phyloP scores from a whole-genome alignment of 2,113 vertebrate genomes.

The Phoxinus phoxinus region DNA sequence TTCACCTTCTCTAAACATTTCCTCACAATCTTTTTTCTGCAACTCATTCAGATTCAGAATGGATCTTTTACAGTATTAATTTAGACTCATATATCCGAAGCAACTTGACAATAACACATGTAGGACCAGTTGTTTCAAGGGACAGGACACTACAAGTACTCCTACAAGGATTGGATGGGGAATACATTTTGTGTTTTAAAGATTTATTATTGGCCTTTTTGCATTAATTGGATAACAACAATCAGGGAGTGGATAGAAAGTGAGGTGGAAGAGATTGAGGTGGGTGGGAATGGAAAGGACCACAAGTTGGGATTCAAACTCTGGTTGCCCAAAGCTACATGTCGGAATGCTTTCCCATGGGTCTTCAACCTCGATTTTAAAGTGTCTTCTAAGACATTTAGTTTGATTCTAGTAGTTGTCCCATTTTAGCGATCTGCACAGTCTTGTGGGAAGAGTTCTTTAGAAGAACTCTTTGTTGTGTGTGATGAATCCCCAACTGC shows the following conservation, averaged over 20 bases:
- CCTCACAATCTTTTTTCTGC: background rate
- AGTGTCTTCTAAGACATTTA: background rate
- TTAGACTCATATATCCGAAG: background rate
- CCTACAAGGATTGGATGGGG: background rate
- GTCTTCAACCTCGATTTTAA: background rate
- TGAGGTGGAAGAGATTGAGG: background rate
- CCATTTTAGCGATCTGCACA: background rate
- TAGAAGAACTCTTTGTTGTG: background rate
- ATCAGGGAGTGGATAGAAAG: background rate
- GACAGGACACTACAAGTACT: background rate
- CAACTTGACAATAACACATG: background rate
- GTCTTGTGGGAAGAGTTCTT: background rate
- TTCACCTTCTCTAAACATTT: background rate
- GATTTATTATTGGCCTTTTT: no score
- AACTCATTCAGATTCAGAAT: background rate
- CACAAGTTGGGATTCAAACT: background rate
- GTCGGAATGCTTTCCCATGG: background rate
- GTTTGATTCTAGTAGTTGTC: background rate
- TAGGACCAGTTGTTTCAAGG: background rate
- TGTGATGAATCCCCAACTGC: conserved; percentile 16
- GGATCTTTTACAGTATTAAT: background rate
- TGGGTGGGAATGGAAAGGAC: background rate
- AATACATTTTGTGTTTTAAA: background rate
- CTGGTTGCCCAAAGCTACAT: background rate
- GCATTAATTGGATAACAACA: background rate